phyloP scores from a whole-genome alignment of 2,113 vertebrate genomes.

The Oreotrochilus melanogaster region DNA sequence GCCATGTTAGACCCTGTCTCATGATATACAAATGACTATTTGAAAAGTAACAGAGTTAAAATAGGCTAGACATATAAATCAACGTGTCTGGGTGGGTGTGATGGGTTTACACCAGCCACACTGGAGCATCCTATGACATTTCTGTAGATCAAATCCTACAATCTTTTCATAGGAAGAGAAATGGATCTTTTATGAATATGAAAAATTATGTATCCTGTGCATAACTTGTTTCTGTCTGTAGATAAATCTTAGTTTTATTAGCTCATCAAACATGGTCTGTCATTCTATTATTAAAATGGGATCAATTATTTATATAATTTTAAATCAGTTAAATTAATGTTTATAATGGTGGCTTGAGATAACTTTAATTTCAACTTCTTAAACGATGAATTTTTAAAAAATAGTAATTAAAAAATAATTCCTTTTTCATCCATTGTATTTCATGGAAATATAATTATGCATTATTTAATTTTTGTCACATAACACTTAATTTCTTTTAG shows the following conservation, averaged over 20 bases:
- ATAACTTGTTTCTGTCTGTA: slow-evolving; percentile 32
- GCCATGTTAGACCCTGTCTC: background rate
- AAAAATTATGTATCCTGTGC: background rate
- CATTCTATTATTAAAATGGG: slow-evolving; percentile 26
- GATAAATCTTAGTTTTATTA: slow-evolving; percentile 50
- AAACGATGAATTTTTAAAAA: background rate
- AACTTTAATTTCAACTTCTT: slow-evolving; percentile 31
- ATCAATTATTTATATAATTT: slow-evolving; percentile 15
- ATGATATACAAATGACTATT: background rate
- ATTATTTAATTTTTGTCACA: background rate
- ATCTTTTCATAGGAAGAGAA: slow-evolving; percentile 18
- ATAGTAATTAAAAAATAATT: background rate
- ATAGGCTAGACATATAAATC: slow-evolving; percentile 4
- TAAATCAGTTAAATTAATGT: slow-evolving; percentile 12
- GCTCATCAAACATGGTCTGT: slow-evolving; percentile 1
- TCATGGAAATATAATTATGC: background rate
- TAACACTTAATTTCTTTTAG: background rate
- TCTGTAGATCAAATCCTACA: slow-evolving; percentile 1
- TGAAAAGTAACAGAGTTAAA: slow-evolving; percentile 33
- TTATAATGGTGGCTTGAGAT: background rate
- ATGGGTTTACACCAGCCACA: slow-evolving; percentile 8
- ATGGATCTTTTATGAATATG: background rate
- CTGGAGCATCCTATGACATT: background rate
- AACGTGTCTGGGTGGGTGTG: background rate
- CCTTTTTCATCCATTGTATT: background rate